Base-by-base conservation (phyloP, 1,140 invertebrate species). In the Listronotus bonariensis region DNA sequence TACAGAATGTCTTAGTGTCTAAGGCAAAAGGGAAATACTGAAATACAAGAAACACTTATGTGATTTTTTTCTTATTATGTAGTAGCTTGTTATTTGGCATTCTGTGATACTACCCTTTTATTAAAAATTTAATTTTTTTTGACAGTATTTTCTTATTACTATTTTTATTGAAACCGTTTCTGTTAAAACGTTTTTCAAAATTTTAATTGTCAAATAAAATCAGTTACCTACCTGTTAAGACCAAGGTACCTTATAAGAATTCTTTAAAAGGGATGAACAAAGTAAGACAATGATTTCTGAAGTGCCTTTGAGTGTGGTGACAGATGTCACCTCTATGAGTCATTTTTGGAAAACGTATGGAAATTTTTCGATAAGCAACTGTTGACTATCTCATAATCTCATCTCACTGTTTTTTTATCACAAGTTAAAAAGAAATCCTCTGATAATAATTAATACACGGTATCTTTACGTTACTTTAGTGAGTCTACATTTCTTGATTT, bases 51-150 rank as follows among this genome's bases (percentile, higher is more conserved):
- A 45, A 26, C 14, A 12, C 31, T 40, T 40, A 45, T 62, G 59
- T 62, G 59, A 57, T 38, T 57, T 57, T 57, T 59, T 53, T 34
- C 26, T 58, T 52, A 43, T 32, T 53, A 46, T 43, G 38, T 64
- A 15, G 52, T 64, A 49, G 45, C 53, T 51, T 65, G 55, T 58
- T 52, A 46, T 64, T 58, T 65, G 52, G 65, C 68, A 64, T 72
- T 70, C 70, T 72, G 70, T 72, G 70, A 72, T 72, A 65, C 34
- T 36, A 26, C 61, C 54, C 26, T 51, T 52, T 55, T 36, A 63
- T 15, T 51, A 26, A 40, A 57, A 51, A 48, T 12, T 67, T 15
- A 55, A 56, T 64, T 5, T 54, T 5, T 54, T 34, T 53, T 26
- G 62, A 63, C 54, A 65, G 54, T 56, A 65, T 65, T 64, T 62